phyloP scores from a whole-genome alignment of 2,888 invertebrate genomes.

The Apeira syringaria region DNA sequence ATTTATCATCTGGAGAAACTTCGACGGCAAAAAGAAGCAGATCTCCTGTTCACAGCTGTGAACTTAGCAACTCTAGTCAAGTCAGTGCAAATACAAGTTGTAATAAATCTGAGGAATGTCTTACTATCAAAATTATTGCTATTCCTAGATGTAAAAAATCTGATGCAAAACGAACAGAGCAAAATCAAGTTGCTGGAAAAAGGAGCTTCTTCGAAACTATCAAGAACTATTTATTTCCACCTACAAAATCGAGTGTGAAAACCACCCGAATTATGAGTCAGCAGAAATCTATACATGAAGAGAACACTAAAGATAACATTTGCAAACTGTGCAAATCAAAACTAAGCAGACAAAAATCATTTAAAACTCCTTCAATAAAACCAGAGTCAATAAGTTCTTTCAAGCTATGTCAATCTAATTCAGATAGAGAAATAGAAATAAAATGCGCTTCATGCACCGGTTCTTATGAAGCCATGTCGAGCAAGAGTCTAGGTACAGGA shows the following conservation, averaged over 20 bases:
- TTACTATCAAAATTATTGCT: background rate
- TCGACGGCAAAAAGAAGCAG: background rate
- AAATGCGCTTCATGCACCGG: background rate
- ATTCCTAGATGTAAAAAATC: background rate
- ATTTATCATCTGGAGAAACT: background rate
- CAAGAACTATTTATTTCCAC: background rate
- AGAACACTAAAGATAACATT: too few relatives aligned
- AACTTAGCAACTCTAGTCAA: background rate
- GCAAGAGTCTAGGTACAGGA: background rate
- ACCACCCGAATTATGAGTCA: background rate
- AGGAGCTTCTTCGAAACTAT: background rate
- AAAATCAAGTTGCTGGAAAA: background rate
- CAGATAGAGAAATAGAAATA: background rate
- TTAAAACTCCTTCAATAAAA: background rate
- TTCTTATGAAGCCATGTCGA: background rate
- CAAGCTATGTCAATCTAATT: background rate
- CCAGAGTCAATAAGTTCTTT: background rate
- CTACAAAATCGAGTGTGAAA: background rate
- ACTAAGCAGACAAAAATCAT: background rate
- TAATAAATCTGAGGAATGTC: background rate
- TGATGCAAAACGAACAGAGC: background rate
- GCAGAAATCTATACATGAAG: background rate
- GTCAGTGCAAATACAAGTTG: background rate
- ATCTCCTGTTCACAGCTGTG: background rate
- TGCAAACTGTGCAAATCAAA: background rate